Base-by-base conservation (phyloP, 2,113 vertebrate genomes). In the Salvelinus alpinus region DNA sequence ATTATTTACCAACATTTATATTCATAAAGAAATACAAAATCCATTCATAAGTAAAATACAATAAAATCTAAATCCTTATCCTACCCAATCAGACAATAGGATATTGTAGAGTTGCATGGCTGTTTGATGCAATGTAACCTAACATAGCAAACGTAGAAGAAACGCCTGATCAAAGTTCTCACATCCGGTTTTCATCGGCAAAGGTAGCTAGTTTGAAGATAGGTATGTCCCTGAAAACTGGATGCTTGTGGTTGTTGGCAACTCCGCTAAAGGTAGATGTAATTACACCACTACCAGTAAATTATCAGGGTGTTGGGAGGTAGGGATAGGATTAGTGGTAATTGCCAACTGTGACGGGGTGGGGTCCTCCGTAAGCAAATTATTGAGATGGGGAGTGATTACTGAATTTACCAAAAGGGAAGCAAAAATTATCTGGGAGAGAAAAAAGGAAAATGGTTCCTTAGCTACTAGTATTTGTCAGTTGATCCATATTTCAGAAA, bases 291-390 rank as follows among this genome's bases (percentile, higher is more conserved):
- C n/a, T 78, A 79, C 78, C 73, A 79, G 82, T 88, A 84, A 83
- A 90, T 90, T 86, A 90, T 85, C 82, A 80, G 83, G 74, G 78
- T 78, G 81, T 70, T 82, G 72, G 76, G 77, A 86, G 86, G 87
- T 89, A 85, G 82, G 75, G 73, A 77, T 74, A 12, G 81, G 90
- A 90, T 93, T 92, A 91, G 82, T 74, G 80, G 70, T 90, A 91
- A 91, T 90, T 89, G 81, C 82, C 80, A 85, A 64, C 84, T 71
- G 71, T 79, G 76, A 82, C 78, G 82, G 82, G 73, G 80, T 85
- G 77, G 75, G 77, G 78, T 83, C 86, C 82, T 85, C 79, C 77
- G 77, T 71, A 88, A 86, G 84, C 74, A 74, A 89, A 83, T 84
- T 80, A 85, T 83, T 62, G 81, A 85, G 82, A 90, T 83, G 81